phyloP scores from a whole-genome alignment of 1,140 invertebrate genomes.

The Gonatopus flavifemur region DNA sequence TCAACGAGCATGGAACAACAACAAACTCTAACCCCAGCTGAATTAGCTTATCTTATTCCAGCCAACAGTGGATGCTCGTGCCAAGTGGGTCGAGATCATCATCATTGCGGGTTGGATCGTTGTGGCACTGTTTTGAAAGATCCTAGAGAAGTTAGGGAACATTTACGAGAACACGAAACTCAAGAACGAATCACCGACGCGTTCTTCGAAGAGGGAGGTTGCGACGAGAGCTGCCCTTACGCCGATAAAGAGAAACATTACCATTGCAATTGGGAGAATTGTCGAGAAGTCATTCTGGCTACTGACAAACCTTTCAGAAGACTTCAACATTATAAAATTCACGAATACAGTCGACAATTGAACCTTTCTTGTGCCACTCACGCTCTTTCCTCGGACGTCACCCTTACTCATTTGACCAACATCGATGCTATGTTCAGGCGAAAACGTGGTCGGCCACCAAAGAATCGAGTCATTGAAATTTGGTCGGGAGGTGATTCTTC shows the following conservation, averaged over 20 bases:
- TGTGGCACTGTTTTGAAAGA: conserved; percentile 49
- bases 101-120: conserved; percentile 52
- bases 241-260: conserved; percentile 81
- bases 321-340: conserved; percentile 88
- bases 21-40: conserved; percentile 26
- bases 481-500: conserved; percentile 71
- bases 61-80: conserved; percentile 47
- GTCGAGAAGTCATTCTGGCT: conserved; percentile 79
- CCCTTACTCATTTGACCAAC: conserved; percentile 70
- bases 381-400: conserved; percentile 64
- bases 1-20: conserved; percentile 17
- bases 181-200: conserved; percentile 83
- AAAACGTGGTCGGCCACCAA: conserved; percentile 87
- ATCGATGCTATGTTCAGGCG: conserved; percentile 87
- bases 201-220: conserved; percentile 72
- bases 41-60: conserved; percentile 29
- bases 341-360: conserved; percentile 64
- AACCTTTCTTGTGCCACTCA: conserved; percentile 49
- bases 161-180: conserved; percentile 82
- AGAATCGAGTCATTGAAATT: conserved; percentile 88
- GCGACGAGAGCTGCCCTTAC: conserved; percentile 74
- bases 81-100: conserved; percentile 43
- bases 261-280: conserved; percentile 87
- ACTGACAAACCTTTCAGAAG: conserved; percentile 83
- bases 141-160: conserved; percentile 72